These are phyloP conservation scores for Somateria mollissima DNA, from an alignment of 2,797 vertebrate species.

Conservation along the genomic window DNA sequence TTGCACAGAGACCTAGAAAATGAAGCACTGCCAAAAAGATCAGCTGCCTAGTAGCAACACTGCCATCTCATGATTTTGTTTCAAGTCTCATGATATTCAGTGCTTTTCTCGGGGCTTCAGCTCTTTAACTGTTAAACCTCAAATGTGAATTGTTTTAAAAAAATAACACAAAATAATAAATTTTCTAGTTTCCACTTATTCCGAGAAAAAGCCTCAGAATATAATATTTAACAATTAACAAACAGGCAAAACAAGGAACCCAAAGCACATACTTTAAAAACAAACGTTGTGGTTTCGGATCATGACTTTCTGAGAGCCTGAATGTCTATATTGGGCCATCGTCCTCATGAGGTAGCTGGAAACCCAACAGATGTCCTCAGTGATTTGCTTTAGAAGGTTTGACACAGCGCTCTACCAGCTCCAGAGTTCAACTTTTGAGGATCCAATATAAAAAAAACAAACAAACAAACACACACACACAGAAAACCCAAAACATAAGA, in stretches of 20 bases:
- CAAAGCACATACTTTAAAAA: neutral
- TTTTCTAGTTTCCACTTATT: neutral
- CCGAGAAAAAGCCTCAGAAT: neutral
- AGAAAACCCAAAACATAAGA: neutral
- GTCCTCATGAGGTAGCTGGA: neutral
- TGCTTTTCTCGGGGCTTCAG: neutral
- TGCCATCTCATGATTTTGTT: constrained; percentile 71
- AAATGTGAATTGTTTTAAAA: neutral
- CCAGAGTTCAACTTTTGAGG: neutral
- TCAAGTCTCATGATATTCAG: constrained; percentile 36
- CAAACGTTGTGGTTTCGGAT: neutral
- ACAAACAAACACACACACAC: neutral
- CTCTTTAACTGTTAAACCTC: neutral
- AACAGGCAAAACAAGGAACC: neutral
- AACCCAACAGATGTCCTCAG: neutral
- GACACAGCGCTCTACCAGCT: neutral
- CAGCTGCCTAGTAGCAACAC: constrained; percentile 67
- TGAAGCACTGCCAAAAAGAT: constrained; percentile 50
- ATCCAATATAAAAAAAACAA: neutral
- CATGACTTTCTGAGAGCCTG: neutral
- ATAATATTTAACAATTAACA: neutral
- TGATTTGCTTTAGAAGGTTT: neutral
- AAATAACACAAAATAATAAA: neutral
- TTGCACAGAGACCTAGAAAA: constrained; percentile 43
- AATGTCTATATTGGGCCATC: neutral